Evolutionary conservation across 30 jellyfish, hydroid and myxozoan species (phyloP).

Genomic region (Turritopsis dohrnii): DNA sequence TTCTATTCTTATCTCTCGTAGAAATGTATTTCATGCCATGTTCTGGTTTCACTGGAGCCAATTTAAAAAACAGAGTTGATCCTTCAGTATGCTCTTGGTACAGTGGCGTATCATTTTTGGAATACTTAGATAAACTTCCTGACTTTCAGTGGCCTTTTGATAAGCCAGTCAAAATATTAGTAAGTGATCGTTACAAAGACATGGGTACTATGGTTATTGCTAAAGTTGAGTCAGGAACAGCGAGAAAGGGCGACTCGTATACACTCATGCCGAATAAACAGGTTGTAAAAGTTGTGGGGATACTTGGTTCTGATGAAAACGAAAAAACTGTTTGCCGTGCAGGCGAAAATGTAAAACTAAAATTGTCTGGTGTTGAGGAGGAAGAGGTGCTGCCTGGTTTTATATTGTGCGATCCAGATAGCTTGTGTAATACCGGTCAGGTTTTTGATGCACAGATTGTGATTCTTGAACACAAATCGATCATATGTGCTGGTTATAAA

Average conservation of each 20-base stretch:
- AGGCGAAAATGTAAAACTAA: conserved; percentile 94
- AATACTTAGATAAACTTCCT: conserved; percentile 76
- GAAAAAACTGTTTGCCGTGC: conserved; percentile 79
- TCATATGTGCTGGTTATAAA: conserved; percentile 95
- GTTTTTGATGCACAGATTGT: conserved; percentile 93
- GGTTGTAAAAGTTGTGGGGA: conserved; percentile 54
- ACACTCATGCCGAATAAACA: conserved; percentile 88
- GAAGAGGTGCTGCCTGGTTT: conserved; percentile 97
- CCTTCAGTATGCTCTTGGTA: conserved; percentile 86
- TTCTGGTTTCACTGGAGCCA: conserved; percentile 99
- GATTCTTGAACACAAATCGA: conserved; percentile 82
- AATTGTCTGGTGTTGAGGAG: conserved; percentile 93
- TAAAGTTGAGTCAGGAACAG: conserved; percentile 92
- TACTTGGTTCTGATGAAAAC: conserved; percentile 79
- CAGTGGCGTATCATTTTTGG: conserved; percentile 78
- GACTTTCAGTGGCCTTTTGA: conserved; percentile 68
- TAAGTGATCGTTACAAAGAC: conserved; percentile 98
- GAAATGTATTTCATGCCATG: conserved; percentile 96
- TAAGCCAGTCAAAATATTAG: conserved; percentile 88
- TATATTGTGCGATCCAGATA: conserved; percentile 73
- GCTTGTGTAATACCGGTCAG: conserved; percentile 77
- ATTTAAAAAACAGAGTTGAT: conserved; percentile 63
- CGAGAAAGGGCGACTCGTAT: conserved; percentile 70
- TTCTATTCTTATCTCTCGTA: conserved; percentile 16
- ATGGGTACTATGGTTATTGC: conserved; percentile 98